Percentiles rank a stretch among this genome's conserved stretches.
Evolutionary conservation across 2,113 vertebrate genomes (phyloP).

Genomic region (Pogonocichla stellata): DNA sequence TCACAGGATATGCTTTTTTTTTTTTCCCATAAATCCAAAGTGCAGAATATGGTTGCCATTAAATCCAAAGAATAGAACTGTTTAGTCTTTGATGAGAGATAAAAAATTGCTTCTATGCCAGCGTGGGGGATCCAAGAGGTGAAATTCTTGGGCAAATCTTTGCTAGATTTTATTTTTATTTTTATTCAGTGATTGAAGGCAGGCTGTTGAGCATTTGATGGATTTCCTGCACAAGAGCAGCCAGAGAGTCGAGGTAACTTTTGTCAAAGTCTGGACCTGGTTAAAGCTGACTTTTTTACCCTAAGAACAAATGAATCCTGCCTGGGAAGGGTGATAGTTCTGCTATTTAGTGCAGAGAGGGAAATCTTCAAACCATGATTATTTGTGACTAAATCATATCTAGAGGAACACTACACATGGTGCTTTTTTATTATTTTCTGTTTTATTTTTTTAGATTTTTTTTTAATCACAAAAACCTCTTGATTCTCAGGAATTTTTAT

Average conservation of each 20-base stretch:
- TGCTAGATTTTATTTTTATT: background rate
- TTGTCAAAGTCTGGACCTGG: background rate
- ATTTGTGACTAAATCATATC: background rate
- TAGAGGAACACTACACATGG: fast-evolving
- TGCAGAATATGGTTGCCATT: background rate
- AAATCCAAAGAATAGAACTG: background rate
- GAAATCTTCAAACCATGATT: too few relatives aligned
- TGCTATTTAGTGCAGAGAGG: background rate
- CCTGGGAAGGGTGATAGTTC: background rate
- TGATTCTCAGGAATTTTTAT: background rate
- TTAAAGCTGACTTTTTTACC: background rate
- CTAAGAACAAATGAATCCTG: background rate
- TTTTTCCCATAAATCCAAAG: background rate
- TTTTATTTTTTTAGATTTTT: too few relatives aligned
- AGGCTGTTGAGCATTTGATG: background rate
- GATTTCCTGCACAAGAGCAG: background rate
- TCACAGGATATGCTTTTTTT: background rate
- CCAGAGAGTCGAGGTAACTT: fast-evolving
- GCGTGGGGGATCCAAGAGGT: background rate
- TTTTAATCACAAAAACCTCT: too few relatives aligned
- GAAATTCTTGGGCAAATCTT: background rate
- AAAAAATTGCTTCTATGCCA: background rate
- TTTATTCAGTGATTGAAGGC: background rate
- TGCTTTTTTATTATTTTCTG: too few relatives aligned
- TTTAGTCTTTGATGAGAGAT: background rate